Evolutionary conservation across 1,140 invertebrate species (phyloP).

Genomic region (Homarus americanus): DNA sequence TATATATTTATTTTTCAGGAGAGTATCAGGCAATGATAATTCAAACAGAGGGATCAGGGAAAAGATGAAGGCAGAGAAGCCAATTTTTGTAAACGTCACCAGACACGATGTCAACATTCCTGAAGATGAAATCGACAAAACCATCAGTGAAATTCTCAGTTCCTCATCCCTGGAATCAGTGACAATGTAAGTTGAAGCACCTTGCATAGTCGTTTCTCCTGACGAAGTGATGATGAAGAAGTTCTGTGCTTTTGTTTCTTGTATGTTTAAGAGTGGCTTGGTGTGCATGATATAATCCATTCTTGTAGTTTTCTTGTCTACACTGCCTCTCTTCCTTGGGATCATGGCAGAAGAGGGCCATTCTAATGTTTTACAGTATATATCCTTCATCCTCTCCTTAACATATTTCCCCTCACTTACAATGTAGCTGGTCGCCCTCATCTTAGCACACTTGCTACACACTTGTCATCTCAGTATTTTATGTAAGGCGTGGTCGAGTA

Average conservation of each 20-base stretch:
- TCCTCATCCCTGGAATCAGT: conserved; percentile 24
- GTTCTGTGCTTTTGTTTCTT: neutral
- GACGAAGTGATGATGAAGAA: neutral
- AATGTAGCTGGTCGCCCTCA: too few species aligned
- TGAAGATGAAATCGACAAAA: conserved; percentile 23
- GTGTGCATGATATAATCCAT: too few species aligned
- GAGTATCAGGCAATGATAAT: neutral
- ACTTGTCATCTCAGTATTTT: too few species aligned
- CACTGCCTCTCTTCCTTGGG: too few species aligned
- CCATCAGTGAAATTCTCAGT: conserved; percentile 23
- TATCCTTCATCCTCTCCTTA: too few species aligned
- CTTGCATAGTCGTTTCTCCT: too few species aligned
- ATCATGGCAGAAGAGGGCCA: too few species aligned
- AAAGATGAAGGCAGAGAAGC: neutral
- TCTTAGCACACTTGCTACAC: too few species aligned
- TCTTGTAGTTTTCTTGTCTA: too few species aligned
- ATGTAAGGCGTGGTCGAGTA: too few species aligned
- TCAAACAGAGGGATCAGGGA: neutral
- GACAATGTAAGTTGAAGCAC: neutral
- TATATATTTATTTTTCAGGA: neutral
- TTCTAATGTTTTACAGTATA: too few species aligned
- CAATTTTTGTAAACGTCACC: neutral
- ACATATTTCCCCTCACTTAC: too few species aligned
- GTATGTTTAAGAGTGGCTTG: neutral
- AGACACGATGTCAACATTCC: neutral